A percentile compares a stretch with the other conserved stretches of the same genome.
Evolutionary conservation across 1,140 invertebrate species (phyloP).

Genomic region (Augochlora pura): DNA sequence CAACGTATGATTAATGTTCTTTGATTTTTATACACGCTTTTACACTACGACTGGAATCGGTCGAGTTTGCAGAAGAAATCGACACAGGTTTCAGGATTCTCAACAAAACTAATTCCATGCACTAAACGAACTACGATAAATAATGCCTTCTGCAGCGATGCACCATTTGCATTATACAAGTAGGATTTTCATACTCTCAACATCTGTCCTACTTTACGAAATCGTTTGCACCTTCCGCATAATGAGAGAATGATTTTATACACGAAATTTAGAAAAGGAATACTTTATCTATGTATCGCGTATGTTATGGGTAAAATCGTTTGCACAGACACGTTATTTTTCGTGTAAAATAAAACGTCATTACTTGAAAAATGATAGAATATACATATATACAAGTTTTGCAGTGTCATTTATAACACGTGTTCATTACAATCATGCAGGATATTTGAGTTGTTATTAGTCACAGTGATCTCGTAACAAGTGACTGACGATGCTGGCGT

Average conservation of each 20-base stretch:
- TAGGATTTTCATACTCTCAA: neutral
- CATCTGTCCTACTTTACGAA: neutral
- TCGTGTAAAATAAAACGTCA: neutral
- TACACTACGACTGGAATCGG: conserved; percentile 35
- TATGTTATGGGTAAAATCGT: neutral
- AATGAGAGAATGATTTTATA: neutral
- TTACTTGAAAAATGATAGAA: neutral
- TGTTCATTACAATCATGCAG: conserved; percentile 34
- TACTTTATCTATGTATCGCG: neutral
- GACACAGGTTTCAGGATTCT: conserved; percentile 64
- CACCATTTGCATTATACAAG: neutral
- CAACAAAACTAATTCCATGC: conserved; percentile 49
- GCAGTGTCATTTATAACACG: neutral
- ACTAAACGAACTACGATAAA: conserved; percentile 35
- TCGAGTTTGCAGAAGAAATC: conserved; percentile 75
- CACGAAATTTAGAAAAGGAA: neutral
- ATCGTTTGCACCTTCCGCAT: neutral
- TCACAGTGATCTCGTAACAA: conserved; percentile 31
- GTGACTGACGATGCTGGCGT: conserved; percentile 35
- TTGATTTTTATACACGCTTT: conserved; percentile 38
- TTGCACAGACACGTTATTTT: neutral
- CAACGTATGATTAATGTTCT: conserved; percentile 30
- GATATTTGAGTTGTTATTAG: conserved; percentile 8
- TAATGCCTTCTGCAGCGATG: conserved; percentile 4
- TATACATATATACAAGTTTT: conserved; percentile 1